These are phyloP conservation scores for Microctenopoma lineatum DNA, from an alignment of 2,797 vertebrate genomes.

Conservation along the genomic window DNA sequence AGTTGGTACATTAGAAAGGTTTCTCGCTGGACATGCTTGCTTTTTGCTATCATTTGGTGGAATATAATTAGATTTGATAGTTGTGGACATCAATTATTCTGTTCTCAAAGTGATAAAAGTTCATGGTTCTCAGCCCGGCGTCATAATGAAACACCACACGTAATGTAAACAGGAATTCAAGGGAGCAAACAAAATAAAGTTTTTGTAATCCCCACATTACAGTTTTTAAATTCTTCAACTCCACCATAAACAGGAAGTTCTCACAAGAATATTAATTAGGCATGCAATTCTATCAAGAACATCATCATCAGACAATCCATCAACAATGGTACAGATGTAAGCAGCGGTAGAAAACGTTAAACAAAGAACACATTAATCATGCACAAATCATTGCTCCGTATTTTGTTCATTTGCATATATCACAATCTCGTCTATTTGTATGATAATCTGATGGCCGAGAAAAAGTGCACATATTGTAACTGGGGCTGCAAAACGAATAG, in stretches of 20 bases:
- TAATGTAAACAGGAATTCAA: slow-evolving; percentile 29
- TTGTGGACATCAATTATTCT: slow-evolving; percentile 31
- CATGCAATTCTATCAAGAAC: slow-evolving; percentile 68
- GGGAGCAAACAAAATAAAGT: slow-evolving; percentile 50
- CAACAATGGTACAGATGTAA: slow-evolving; percentile 76
- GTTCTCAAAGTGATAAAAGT: slow-evolving; percentile 34
- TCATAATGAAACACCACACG: slow-evolving; percentile 37
- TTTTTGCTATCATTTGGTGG: slow-evolving; percentile 59
- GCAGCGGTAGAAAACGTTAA: slow-evolving; percentile 68
- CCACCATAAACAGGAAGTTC: slow-evolving; percentile 38
- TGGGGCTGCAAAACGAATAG: slow-evolving; percentile 35
- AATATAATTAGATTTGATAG: slow-evolving; percentile 50
- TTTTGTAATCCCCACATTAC: slow-evolving; percentile 15
- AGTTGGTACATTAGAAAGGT: slow-evolving; percentile 66
- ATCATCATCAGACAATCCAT: slow-evolving; percentile 72
- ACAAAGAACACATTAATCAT: slow-evolving; percentile 79
- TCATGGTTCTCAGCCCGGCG: slow-evolving; percentile 46
- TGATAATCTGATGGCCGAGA: slow-evolving; percentile 72
- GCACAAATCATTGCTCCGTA: slow-evolving; percentile 66
- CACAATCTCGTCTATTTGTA: slow-evolving; percentile 74
- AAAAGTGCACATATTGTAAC: slow-evolving; percentile 65
- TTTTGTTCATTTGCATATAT: slow-evolving; percentile 75
- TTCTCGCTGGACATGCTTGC: slow-evolving; percentile 56
- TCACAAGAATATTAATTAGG: slow-evolving; percentile 68
- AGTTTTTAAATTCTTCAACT: slow-evolving; percentile 33